Base-by-base conservation (phyloP, 2,113 vertebrate species). In the Nannospalax galili region DNA sequence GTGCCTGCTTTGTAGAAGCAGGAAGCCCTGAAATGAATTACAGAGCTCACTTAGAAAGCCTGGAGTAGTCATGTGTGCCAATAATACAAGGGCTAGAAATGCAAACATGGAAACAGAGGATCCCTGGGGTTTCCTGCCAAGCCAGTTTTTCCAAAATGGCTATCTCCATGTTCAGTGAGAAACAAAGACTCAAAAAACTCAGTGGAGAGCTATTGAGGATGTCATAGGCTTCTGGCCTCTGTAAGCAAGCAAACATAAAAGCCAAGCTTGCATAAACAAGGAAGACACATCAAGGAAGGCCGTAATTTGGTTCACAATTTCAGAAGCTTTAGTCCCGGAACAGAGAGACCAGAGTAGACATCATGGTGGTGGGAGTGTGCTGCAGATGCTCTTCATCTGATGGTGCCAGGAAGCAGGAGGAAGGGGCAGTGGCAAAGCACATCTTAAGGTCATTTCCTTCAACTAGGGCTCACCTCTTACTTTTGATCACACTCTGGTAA, bases 21-120 rank as follows among this genome's bases (percentile, higher is more conserved):
- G 24, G 3, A 60, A 35, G 20, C n/a, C 52, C 20, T 7, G 19
- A n/a, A 4, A 35, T 79, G 10, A n/a, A 35, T 79, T 19, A 10
- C 52, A 79, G 32, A 17, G 24, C 48, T n/a, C 77, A 60, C 22
- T 32, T 58, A 16, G n/a, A 60, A 37, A 60, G 15, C 1, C 52
- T 37, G 3, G 35, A 12, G 12, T 20, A 5, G 20, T 1, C 35
- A 19, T 4, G n/a, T 11, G 5, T 60, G 3, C 5, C 19, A 3
- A 22, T 24, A n/a, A 26, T 26, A 5, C 37, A 4, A 40, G 32
- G 6, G 9, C 8, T 56, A n/a, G 8, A 11, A 16, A 32, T 45
- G 0, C 45, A 77, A 26, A 42, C 8, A 6, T 28, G 22, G 24
- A 22, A 4, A 28, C 73, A 42, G 26, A 80, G 48, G 52, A n/a